These are phyloP conservation scores for Grallaria varia DNA, from an alignment of 2,113 vertebrate genomes.

Conservation along the genomic window DNA sequence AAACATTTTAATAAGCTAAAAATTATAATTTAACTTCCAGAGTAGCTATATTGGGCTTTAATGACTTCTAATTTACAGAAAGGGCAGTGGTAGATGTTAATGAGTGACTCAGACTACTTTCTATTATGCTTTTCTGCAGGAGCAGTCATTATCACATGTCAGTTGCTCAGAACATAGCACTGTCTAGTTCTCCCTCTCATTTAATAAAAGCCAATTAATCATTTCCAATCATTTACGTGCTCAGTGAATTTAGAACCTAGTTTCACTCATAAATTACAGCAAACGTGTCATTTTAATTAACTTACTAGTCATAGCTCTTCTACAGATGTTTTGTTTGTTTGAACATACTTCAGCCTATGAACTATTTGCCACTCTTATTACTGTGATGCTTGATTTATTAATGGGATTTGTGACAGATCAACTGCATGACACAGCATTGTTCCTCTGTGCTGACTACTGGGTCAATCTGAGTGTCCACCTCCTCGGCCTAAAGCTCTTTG, in stretches of 20 bases:
- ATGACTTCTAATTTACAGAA: conserved; percentile 26
- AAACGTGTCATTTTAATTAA: conserved; percentile 28
- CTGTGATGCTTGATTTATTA: neutral
- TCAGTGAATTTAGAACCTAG: neutral
- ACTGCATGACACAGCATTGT: neutral
- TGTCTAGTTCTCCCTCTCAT: neutral
- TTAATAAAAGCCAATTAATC: conserved; percentile 37
- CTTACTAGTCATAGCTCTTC: neutral
- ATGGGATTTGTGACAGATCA: neutral
- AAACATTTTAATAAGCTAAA: neutral
- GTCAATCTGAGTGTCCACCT: neutral
- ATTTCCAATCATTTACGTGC: conserved; percentile 19
- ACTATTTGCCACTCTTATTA: neutral
- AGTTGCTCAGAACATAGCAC: neutral
- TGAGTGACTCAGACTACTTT: conserved; percentile 14
- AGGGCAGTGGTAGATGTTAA: neutral
- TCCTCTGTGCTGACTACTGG: neutral
- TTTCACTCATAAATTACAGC: conserved; percentile 8
- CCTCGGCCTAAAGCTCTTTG: neutral
- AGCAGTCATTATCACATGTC: conserved; percentile 17
- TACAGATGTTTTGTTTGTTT: neutral
- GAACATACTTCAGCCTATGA: neutral
- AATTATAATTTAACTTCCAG: neutral
- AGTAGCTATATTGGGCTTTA: neutral
- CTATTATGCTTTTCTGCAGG: neutral